Percentiles rank a stretch among this genome's conserved stretches.
Conservation (phyloP, 2,888 invertebrate species). For the Lypha dubia region DNA sequence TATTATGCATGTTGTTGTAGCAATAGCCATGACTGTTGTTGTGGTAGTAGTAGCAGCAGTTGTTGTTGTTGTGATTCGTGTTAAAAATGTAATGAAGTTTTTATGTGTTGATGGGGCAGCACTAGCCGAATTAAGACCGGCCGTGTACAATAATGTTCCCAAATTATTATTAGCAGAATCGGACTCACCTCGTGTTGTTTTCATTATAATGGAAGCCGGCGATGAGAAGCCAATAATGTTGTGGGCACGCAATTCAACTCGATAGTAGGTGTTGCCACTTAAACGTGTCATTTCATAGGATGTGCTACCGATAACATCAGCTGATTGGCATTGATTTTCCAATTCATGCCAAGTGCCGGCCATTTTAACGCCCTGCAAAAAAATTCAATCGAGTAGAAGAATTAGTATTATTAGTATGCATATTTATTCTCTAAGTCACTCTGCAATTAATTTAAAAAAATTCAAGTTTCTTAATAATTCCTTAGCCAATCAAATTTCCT, state of each 20-base stretch:
- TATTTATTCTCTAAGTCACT: too few species aligned
- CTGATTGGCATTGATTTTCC: conserved; percentile 85
- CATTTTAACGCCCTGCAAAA: conserved; percentile 86
- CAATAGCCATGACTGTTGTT: conserved; percentile 79
- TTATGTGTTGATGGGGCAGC: conserved; percentile 71
- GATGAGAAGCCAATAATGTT: conserved; percentile 93
- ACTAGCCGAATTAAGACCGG: conserved; percentile 82
- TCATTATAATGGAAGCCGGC: conserved; percentile 90
- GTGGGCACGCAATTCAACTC: conserved; percentile 92
- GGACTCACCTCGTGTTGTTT: conserved; percentile 94
- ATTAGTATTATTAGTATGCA: too few species aligned
- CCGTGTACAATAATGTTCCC: conserved; percentile 83
- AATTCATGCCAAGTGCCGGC: conserved; percentile 87
- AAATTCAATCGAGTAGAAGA: conserved; percentile 4
- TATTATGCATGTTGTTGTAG: conserved; percentile 82
- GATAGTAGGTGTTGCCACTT: conserved; percentile 91
- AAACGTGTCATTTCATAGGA: conserved; percentile 89
- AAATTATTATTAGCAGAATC: conserved; percentile 83
- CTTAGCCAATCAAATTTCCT: too few species aligned
- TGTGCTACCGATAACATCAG: conserved; percentile 86
- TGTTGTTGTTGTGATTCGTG: conserved; percentile 75
- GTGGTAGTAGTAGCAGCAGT: conserved; percentile 76
- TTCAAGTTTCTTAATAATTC: too few species aligned
- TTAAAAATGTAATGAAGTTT: conserved; percentile 75
- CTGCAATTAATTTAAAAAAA: too few species aligned